These are phyloP conservation scores for Ochropacha duplaris DNA, from an alignment of 2,888 invertebrate species.

Conservation along the genomic window DNA sequence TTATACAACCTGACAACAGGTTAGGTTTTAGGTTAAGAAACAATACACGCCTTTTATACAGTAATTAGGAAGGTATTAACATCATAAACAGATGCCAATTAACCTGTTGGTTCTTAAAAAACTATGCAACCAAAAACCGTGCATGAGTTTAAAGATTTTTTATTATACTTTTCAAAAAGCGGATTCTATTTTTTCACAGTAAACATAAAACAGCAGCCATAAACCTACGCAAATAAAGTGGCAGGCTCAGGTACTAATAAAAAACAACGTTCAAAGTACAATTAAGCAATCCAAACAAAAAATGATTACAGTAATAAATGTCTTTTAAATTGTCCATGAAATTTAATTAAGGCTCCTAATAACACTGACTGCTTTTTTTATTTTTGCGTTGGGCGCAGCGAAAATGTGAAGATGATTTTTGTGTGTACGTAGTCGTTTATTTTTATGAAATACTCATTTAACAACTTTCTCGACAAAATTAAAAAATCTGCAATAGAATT, in stretches of 20 bases:
- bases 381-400: background rate
- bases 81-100: no score
- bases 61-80: no score
- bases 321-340: slow-evolving; percentile 26
- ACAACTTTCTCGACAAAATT: no score
- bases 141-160: no score
- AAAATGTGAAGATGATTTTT: slow-evolving; percentile 12
- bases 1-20: no score
- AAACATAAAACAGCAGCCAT: background rate
- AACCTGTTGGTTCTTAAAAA: no score
- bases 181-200: background rate
- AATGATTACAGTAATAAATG: slow-evolving; percentile 26
- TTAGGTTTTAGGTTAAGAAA: no score
- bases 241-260: background rate
- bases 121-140: no score
- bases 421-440: slow-evolving; percentile 18
- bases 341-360: slow-evolving; percentile 26
- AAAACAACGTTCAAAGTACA: slow-evolving; percentile 4
- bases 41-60: no score
- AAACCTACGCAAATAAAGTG: background rate
- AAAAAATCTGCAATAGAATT: no score
- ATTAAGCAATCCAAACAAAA: slow-evolving; percentile 21
- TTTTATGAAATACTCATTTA: background rate
- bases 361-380: slow-evolving; percentile 10
- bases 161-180: no score